Conservation (phyloP, 2,113 vertebrate genomes). For the Chloebia gouldiae region DNA sequence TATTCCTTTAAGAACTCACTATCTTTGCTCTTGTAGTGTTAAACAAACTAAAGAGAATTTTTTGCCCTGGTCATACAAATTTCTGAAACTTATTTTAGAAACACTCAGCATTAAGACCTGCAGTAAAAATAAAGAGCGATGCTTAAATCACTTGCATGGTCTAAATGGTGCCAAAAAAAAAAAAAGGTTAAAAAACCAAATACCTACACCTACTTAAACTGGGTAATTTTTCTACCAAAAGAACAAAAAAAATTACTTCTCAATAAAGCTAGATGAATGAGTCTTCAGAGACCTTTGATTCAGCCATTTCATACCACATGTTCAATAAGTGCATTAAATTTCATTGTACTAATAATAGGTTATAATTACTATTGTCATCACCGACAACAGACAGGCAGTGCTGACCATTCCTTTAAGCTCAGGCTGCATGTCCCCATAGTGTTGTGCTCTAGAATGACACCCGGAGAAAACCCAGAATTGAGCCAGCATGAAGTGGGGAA, state of each 20-base stretch:
- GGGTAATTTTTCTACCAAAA: neutral
- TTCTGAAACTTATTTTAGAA: neutral
- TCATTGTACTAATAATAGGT: neutral
- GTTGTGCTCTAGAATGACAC: accelerated
- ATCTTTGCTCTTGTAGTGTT: neutral
- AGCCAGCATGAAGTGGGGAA: neutral
- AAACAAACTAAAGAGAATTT: neutral
- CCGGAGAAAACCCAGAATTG: accelerated
- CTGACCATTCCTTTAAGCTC: neutral
- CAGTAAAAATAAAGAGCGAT: neutral
- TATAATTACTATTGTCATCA: neutral
- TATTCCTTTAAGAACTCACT: neutral
- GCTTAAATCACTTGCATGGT: neutral
- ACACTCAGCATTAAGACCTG: neutral
- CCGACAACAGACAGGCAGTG: neutral
- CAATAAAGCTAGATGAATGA: neutral
- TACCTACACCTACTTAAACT: neutral
- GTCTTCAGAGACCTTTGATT: neutral
- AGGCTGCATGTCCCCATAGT: accelerated
- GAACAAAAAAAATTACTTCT: neutral
- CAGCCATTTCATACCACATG: neutral
- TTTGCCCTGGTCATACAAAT: neutral
- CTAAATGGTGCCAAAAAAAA: neutral
- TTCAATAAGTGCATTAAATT: neutral
- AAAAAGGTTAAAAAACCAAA: neutral